phyloP scores from a whole-genome alignment of 2,888 invertebrate species.

The Troides helena region DNA sequence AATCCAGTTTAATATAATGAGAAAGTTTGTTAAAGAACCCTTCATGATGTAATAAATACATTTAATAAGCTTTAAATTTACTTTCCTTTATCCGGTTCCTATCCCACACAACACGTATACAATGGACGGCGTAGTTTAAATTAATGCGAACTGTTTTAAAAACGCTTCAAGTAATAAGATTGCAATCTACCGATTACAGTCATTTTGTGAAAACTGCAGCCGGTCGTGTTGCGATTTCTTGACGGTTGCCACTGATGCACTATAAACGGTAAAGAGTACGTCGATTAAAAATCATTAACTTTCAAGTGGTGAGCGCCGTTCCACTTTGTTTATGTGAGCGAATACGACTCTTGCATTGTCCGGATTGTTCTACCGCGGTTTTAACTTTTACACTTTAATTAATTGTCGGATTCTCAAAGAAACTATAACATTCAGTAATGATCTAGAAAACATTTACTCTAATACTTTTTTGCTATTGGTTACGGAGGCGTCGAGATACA shows the following conservation, averaged over 20 bases:
- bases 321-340: slow-evolving; percentile 36
- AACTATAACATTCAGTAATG: neutral
- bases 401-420: neutral
- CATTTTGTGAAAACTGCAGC: slow-evolving; percentile 43
- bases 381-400: slow-evolving; percentile 1
- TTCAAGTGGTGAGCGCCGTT: slow-evolving; percentile 47
- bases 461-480: too few relatives aligned
- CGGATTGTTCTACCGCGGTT: neutral
- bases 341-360: slow-evolving; percentile 17
- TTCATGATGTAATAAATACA: too few relatives aligned
- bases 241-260: slow-evolving; percentile 54
- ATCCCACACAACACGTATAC: too few relatives aligned
- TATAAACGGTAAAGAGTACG: slow-evolving; percentile 45
- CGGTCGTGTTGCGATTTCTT: slow-evolving; percentile 35
- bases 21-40: too few relatives aligned
- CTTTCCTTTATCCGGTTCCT: too few relatives aligned
- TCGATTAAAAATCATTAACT: slow-evolving; percentile 71
- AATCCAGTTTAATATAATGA: too few relatives aligned
- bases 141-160: too few relatives aligned
- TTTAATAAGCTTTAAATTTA: too few relatives aligned
- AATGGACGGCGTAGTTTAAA: too few relatives aligned
- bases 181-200: slow-evolving; percentile 32
- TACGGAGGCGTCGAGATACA: too few relatives aligned
- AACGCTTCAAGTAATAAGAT: slow-evolving; percentile 29
- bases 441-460: too few relatives aligned